Evolutionary conservation across 2,797 vertebrate genomes (phyloP).

Genomic region (Sebastes ruberrimus): DNA sequence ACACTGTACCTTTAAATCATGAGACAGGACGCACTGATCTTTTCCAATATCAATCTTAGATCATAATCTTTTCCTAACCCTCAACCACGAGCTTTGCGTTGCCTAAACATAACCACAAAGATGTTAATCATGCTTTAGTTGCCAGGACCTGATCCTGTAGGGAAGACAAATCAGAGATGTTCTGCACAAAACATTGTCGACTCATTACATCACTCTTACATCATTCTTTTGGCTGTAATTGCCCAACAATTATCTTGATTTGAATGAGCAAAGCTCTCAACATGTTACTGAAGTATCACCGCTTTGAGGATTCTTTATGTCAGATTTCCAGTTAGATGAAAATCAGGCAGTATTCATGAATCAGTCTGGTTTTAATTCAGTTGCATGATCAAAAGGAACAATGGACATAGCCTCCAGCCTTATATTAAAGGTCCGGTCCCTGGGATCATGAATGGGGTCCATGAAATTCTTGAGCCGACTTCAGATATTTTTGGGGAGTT

Average conservation of each 20-base stretch:
- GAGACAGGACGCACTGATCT: slow-evolving; percentile 4
- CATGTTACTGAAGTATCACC: slow-evolving; percentile 20
- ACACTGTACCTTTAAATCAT: not conserved
- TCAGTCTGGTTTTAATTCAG: slow-evolving; percentile 26
- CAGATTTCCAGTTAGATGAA: slow-evolving; percentile 31
- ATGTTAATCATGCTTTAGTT: slow-evolving; percentile 17
- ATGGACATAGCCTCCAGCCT: slow-evolving; percentile 13
- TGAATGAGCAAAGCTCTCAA: slow-evolving; percentile 34
- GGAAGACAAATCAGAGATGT: slow-evolving; percentile 15
- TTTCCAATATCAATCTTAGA: slow-evolving; percentile 44
- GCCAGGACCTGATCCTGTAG: not conserved
- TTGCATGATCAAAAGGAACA: slow-evolving; percentile 52
- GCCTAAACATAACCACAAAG: not conserved
- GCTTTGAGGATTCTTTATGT: slow-evolving; percentile 25
- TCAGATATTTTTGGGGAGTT: slow-evolving; percentile 55
- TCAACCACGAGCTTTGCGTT: slow-evolving; percentile 4
- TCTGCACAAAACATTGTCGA: not conserved
- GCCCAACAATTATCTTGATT: slow-evolving; percentile 19
- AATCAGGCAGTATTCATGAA: slow-evolving; percentile 45
- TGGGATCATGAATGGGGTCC: slow-evolving; percentile 24
- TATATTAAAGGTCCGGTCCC: slow-evolving; percentile 33
- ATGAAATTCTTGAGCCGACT: slow-evolving; percentile 51
- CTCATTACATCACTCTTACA: slow-evolving; percentile 18
- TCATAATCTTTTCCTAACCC: slow-evolving; percentile 23
- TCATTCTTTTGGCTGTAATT: slow-evolving; percentile 40